phyloP scores from a whole-genome alignment of 1,140 invertebrate genomes.

The Eurosta solidaginis region DNA sequence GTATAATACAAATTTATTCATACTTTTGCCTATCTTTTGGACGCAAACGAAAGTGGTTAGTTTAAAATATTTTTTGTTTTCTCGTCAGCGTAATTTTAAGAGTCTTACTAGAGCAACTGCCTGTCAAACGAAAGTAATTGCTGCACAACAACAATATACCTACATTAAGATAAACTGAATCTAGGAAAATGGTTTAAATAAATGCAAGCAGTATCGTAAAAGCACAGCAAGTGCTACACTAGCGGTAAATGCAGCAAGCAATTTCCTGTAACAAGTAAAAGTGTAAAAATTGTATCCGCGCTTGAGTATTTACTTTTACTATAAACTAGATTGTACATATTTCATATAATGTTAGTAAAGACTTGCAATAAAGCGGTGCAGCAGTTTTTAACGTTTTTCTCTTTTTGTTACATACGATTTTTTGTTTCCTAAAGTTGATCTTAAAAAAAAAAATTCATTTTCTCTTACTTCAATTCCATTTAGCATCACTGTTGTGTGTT shows the following conservation, averaged over 20 bases:
- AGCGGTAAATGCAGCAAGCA: neutral
- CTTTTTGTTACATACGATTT: neutral
- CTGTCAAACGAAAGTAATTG: constrained; percentile 15
- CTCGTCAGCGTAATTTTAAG: neutral
- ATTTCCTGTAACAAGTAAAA: constrained; percentile 25
- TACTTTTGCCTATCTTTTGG: neutral
- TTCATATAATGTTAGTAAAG: too few relatives aligned
- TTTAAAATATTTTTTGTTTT: neutral
- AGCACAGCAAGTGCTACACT: neutral
- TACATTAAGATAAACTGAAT: neutral
- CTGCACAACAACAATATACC: neutral
- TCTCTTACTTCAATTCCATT: neutral
- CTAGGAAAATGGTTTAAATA: neutral
- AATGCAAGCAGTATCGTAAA: constrained; percentile 11
- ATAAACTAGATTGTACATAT: too few relatives aligned
- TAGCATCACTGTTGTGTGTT: neutral
- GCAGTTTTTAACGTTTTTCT: neutral
- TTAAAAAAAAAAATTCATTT: neutral
- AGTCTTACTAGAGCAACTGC: neutral
- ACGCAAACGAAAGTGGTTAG: constrained; percentile 11
- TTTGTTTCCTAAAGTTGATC: neutral
- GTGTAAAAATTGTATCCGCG: constrained; percentile 1
- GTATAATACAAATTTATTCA: too few relatives aligned
- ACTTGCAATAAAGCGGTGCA: neutral
- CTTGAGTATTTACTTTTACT: neutral